Percentiles rank a stretch among this genome's conserved stretches.
Evolutionary conservation across 2,113 vertebrate species (phyloP).

Genomic region (Phaetusa simplex): DNA sequence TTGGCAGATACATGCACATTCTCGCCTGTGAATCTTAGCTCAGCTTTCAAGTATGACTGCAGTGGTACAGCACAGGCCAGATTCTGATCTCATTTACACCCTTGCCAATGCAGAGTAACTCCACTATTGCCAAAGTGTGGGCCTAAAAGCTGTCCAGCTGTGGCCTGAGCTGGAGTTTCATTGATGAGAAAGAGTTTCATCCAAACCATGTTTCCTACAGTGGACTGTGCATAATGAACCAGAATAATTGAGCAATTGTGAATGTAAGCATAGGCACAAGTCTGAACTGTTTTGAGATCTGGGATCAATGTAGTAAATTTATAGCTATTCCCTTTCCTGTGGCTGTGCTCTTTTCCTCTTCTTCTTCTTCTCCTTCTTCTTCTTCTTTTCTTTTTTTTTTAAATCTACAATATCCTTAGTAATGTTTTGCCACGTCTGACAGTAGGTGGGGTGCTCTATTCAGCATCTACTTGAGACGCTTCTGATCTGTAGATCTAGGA

Average conservation of each 20-base stretch:
- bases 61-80: neutral
- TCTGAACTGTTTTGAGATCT: neutral
- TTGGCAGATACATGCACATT: neutral
- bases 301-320: neutral
- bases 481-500: neutral
- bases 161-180: neutral
- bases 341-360: neutral
- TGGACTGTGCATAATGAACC: neutral
- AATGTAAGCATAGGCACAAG: neutral
- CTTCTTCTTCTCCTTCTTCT: neutral
- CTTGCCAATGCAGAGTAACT: neutral
- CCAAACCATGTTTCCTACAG: neutral
- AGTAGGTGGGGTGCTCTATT: neutral
- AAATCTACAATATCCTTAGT: neutral
- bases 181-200: neutral
- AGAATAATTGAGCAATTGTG: neutral
- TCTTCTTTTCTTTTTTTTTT: neutral
- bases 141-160: neutral
- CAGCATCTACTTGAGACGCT: constrained; percentile 13
- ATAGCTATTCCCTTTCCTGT: neutral
- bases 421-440: neutral
- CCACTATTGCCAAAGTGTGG: neutral
- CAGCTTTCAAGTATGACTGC: neutral
- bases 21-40: neutral
- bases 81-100: neutral